Percentiles rank a stretch among this genome's conserved stretches.
Evolutionary conservation across 2,888 invertebrate genomes (phyloP).

Genomic region (Limnephilus lunatus): DNA sequence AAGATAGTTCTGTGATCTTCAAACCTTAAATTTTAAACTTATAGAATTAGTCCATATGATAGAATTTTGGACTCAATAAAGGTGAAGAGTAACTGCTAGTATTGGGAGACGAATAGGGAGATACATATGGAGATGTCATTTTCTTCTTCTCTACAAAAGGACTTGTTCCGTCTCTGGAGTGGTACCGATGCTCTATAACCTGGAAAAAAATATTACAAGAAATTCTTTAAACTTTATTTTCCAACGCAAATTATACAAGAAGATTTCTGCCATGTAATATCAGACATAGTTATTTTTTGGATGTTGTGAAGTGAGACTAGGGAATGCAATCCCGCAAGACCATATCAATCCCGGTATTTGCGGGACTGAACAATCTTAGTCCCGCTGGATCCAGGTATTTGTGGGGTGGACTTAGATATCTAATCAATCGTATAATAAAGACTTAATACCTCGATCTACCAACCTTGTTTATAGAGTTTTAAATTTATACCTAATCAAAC

Average conservation of each 20-base stretch:
- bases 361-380: too few species aligned
- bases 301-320: too few species aligned
- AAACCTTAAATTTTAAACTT: background rate
- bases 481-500: too few species aligned
- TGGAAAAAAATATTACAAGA: slow-evolving; percentile 67
- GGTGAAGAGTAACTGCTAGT: slow-evolving; percentile 72
- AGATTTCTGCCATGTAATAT: background rate
- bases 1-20: background rate
- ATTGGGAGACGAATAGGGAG: slow-evolving; percentile 72
- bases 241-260: background rate
- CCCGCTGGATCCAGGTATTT: too few species aligned
- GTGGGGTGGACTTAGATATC: too few species aligned
- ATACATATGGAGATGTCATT: slow-evolving; percentile 73
- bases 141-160: slow-evolving; percentile 76
- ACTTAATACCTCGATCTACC: too few species aligned
- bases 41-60: slow-evolving; percentile 75
- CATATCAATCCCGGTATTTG: too few species aligned
- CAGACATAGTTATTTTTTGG: background rate
- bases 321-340: too few species aligned
- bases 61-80: slow-evolving; percentile 77
- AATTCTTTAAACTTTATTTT: background rate
- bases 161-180: slow-evolving; percentile 74
- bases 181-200: slow-evolving; percentile 78
- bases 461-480: too few species aligned
- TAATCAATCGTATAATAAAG: too few species aligned